Conservation (phyloP, 2,797 vertebrate species). For the Avahi laniger region DNA sequence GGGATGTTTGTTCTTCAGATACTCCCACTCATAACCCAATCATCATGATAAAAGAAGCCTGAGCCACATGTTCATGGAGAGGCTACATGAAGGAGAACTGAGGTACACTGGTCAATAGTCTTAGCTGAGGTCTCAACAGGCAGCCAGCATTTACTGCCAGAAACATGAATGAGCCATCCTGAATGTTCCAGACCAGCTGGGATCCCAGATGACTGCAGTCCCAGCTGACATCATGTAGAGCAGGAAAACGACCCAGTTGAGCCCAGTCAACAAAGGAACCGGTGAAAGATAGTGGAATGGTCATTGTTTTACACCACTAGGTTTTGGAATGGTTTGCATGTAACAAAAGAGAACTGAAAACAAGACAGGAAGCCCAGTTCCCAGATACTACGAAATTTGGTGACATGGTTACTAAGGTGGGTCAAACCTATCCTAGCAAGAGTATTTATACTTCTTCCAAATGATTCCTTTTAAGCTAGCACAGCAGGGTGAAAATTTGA, state of each 20-base stretch:
- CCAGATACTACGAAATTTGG: background rate
- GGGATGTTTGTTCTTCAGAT: background rate
- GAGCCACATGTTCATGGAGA: background rate
- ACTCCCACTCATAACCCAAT: background rate
- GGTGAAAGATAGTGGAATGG: conserved; percentile 1
- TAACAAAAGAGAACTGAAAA: background rate
- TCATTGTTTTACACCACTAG: background rate
- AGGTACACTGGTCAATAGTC: background rate
- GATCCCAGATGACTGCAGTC: background rate
- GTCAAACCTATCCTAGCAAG: background rate
- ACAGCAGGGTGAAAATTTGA: background rate
- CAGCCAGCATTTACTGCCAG: background rate
- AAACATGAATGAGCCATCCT: background rate
- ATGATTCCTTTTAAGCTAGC: background rate
- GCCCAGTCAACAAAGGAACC: background rate
- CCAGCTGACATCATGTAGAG: background rate
- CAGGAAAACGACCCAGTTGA: background rate
- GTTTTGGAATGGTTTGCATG: background rate
- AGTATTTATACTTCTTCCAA: background rate
- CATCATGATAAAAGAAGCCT: background rate
- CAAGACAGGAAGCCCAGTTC: background rate
- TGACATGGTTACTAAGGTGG: background rate
- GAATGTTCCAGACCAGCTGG: background rate
- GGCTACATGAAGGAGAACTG: background rate
- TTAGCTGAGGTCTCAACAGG: background rate